Evolutionary conservation across 1,140 invertebrate genomes (phyloP).

Genomic region (Zaprionus camerounensis): DNA sequence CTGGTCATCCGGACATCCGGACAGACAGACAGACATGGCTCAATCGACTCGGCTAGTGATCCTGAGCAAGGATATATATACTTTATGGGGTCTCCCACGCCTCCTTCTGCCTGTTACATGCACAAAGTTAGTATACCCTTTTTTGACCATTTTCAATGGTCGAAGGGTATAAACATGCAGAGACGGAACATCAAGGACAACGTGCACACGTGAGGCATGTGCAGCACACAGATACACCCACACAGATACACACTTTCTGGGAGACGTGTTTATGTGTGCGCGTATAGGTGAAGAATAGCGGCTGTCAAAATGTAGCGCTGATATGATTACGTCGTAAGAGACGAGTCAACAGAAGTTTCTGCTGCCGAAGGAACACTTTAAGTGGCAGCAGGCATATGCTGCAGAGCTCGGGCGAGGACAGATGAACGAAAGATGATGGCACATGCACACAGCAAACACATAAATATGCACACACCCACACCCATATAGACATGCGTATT

Average conservation of each 20-base stretch:
- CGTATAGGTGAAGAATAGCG: slow-evolving; percentile 7
- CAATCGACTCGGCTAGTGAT: no score
- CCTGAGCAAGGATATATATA: no score
- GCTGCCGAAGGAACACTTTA: slow-evolving; percentile 23
- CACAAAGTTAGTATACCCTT: no score
- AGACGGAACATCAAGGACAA: slow-evolving; percentile 26
- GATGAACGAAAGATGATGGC: slow-evolving; percentile 55
- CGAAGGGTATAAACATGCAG: not conserved
- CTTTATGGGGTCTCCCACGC: no score
- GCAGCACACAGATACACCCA: slow-evolving; percentile 11
- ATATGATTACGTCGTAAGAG: slow-evolving; percentile 68
- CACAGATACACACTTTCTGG: not conserved
- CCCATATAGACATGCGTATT: not conserved
- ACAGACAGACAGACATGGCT: no score
- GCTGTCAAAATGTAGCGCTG: slow-evolving; percentile 58
- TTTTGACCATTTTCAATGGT: no score
- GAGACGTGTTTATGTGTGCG: not conserved
- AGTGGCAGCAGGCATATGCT: slow-evolving; percentile 22
- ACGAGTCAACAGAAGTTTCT: slow-evolving; percentile 45
- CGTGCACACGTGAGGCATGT: slow-evolving; percentile 18
- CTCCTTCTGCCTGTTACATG: no score
- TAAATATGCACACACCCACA: slow-evolving; percentile 43
- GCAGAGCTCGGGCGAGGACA: slow-evolving; percentile 7
- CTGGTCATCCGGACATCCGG: no score
- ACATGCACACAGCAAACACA: slow-evolving; percentile 51